Base-by-base conservation (phyloP, 1,140 invertebrate genomes). In the Drosophila repletoides region DNA sequence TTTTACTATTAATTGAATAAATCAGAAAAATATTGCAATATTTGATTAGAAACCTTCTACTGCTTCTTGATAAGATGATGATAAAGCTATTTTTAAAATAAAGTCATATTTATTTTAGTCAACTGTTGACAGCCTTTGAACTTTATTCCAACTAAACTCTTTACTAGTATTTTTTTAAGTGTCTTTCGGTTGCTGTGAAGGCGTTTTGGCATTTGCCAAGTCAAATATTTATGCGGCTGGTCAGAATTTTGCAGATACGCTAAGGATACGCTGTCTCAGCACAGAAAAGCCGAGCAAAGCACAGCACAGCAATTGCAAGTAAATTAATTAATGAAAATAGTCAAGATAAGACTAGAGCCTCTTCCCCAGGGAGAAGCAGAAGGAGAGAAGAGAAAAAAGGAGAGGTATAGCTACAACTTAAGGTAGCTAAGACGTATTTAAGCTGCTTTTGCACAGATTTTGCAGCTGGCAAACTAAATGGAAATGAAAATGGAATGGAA, bases 261-360 rank as follows among this genome's bases (percentile, higher is more conserved):
- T 34, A 43, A 49, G 33, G 21, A 38, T 22, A 36, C 38, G 72
- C 72, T 52, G 28, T 43, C 52, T 58, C 55, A 46, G 58, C 40
- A n/a, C n/a, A n/a, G n/a, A n/a, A n/a, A n/a, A n/a, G n/a, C n/a
- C n/a, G n/a, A 74, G 24, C 26, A 31, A 31, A 10, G 24, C 28
- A 52, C 34, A 28, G 46, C 65, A 26, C 19, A 53, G 70, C 38
- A 77, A 74, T 74, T 65, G 70, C 79, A 67, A 79, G 65, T 75
- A 75, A 84, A 84, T 79, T 84, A 84, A 84, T 84, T 84, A 84
- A 84, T 74, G 71, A 65, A 70, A 70, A 69, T 69, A 73, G 60
- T 63, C 22, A 52, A 43, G 53, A 48, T 33, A 43, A 34, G 38
- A 53, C n/a, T 3, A 31, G 29, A 36, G 33, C 19, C 3, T 15